Evolutionary conservation across 1,140 invertebrate genomes (phyloP).

Genomic region (Drosophila ohnishii): DNA sequence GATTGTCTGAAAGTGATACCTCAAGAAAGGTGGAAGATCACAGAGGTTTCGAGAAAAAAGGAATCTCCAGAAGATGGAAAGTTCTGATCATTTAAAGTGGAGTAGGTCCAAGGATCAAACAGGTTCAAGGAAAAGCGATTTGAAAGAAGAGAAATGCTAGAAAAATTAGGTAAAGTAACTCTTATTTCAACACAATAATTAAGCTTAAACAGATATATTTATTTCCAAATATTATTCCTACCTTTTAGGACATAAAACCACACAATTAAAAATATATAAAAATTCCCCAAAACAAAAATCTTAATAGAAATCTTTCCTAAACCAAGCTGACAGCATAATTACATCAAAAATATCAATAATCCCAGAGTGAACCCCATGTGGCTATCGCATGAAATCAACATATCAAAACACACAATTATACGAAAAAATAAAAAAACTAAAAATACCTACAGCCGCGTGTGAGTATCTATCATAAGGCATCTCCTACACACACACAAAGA

Average conservation of each 20-base stretch:
- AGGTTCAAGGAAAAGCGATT: background rate
- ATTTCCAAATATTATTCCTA: background rate
- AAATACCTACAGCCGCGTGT: slow-evolving; percentile 11
- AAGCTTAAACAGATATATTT: too few species aligned
- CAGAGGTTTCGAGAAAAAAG: background rate
- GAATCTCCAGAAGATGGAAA: slow-evolving; percentile 16
- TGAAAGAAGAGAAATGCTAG: too few species aligned
- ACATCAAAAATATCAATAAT: slow-evolving; percentile 56
- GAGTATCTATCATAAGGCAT: slow-evolving; percentile 51
- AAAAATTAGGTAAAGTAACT: too few species aligned
- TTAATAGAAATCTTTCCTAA: slow-evolving; percentile 1
- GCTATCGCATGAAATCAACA: slow-evolving; percentile 68
- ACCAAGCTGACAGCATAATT: slow-evolving; percentile 66
- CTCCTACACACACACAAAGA: slow-evolving; percentile 26
- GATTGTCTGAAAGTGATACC: slow-evolving; percentile 24
- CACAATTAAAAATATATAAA: background rate
- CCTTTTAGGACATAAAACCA: background rate
- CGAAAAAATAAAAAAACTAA: slow-evolving; percentile 27
- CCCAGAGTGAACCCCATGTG: slow-evolving; percentile 35
- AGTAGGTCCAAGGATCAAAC: slow-evolving; percentile 8
- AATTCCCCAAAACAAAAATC: slow-evolving; percentile 3
- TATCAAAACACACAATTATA: slow-evolving; percentile 69
- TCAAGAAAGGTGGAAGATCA: slow-evolving; percentile 12
- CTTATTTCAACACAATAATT: too few species aligned
- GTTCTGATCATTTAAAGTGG: slow-evolving; percentile 6